Percentiles rank a stretch among this genome's conserved stretches.
phyloP scores from a whole-genome alignment of 2,888 invertebrate genomes.

The Oxyteleia sp. region DNA sequence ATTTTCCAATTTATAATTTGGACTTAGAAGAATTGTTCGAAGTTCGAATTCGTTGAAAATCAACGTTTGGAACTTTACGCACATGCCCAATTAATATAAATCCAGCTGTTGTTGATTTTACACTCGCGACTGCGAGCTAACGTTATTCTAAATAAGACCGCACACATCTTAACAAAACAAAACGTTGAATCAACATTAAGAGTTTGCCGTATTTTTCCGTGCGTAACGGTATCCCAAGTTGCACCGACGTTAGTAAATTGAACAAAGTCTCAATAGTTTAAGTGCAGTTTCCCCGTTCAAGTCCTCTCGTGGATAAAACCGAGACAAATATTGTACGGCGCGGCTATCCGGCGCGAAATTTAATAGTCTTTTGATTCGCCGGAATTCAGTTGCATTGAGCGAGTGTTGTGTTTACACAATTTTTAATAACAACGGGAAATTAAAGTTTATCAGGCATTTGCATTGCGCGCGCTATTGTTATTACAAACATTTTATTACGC shows the following conservation, averaged over 20 bases:
- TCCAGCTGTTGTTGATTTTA: conserved; percentile 16
- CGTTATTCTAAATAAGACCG: conserved; percentile 4
- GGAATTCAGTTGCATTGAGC: no score
- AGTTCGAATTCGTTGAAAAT: no score
- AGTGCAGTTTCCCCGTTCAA: neutral
- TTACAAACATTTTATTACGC: no score
- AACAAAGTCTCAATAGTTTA: conserved; percentile 24
- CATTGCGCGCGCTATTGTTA: no score
- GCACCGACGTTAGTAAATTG: neutral
- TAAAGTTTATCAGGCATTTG: no score
- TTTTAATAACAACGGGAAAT: no score
- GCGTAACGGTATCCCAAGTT: conserved; percentile 13
- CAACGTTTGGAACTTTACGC: no score
- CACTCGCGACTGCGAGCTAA: neutral
- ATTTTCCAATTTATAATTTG: no score
- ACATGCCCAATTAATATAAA: conserved; percentile 14
- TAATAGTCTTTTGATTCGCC: conserved; percentile 9
- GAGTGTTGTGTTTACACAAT: no score
- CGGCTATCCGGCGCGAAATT: neutral
- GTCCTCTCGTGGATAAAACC: no score
- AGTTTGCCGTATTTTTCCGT: conserved; percentile 23
- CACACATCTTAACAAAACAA: neutral
- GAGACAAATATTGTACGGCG: no score
- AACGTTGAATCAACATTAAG: conserved; percentile 25
- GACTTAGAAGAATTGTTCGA: no score